Base-by-base conservation (phyloP, 2,797 vertebrate species). In the Hozukius guyotensis region DNA sequence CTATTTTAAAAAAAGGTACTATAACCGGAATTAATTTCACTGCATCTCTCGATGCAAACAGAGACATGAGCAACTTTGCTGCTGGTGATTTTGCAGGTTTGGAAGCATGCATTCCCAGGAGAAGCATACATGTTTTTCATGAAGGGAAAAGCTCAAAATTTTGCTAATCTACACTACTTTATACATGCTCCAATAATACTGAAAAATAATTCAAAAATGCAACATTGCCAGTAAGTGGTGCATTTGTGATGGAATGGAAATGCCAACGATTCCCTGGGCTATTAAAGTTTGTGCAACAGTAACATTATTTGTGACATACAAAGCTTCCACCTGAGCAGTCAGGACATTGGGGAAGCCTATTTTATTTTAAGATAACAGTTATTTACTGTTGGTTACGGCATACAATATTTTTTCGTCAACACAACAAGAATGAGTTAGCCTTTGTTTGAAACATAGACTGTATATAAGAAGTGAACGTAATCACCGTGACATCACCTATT, bases 301-400 rank as follows among this genome's bases (percentile, higher is more conserved):
- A 56, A 49, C 52, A 25, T 71, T 68, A 70, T 82, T 75, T 75
- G 59, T 59, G 74, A 78, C 18, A 56, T 6, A 20, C 2, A 4
- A 16, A 34, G 12, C 72, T 81, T 79, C 63, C 59, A 71, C 75
- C 72, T 38, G 64, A 74, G 62, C 82, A 78, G 64, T 13, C 38
- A 31, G 31, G 68, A 63, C 55, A 64, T 9, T 22, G 46, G 4
- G 25, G 18, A 55, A 29, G 18, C 7, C 7, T 36, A 7, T 57
- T 77, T 57, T 46, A 53, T 55, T 9, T 72, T 66, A 56, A 62
- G 22, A 74, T 64, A 80, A 53, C 49, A 66, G 16, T 20, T 6
- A 49, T 68, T 65, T 57, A 36, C 16, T 56, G 25, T 55, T 57
- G 29, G 56, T 18, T 61, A 25, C 22, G 34, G 25, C 4, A 6